These are phyloP conservation scores for Syngnathus rostellatus DNA, from an alignment of 2,797 vertebrate species.

Conservation along the genomic window DNA sequence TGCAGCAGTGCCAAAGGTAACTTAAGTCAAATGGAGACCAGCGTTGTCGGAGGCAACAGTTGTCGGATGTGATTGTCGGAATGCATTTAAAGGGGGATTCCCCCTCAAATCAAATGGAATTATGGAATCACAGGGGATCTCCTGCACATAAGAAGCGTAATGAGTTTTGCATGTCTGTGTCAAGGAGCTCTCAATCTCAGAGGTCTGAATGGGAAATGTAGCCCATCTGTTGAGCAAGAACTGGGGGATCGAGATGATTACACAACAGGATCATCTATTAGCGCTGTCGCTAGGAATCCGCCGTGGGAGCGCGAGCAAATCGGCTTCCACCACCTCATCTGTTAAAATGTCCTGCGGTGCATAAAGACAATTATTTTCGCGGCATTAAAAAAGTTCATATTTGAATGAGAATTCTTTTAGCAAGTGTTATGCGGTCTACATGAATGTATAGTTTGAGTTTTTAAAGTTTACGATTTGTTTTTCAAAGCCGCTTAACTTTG, in stretches of 20 bases:
- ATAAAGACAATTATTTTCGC: neutral
- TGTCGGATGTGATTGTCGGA: conserved; percentile 53
- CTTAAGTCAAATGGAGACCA: neutral
- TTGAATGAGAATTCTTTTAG: too few relatives aligned
- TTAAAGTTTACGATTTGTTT: too few relatives aligned
- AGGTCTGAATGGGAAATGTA: conserved; percentile 42
- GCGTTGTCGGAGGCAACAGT: conserved; percentile 33
- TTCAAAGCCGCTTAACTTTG: too few relatives aligned
- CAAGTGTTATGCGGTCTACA: too few relatives aligned
- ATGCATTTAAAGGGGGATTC: conserved; percentile 31
- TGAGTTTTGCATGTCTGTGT: conserved; percentile 54
- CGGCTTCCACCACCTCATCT: conserved; percentile 13
- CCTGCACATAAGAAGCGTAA: conserved; percentile 37
- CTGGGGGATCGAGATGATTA: conserved; percentile 51
- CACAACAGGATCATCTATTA: conserved; percentile 55
- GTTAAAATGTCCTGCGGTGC: neutral
- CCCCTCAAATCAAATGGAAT: conserved; percentile 50
- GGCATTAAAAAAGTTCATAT: neutral
- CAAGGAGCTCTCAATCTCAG: conserved; percentile 35
- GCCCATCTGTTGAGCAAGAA: conserved; percentile 48
- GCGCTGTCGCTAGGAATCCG: conserved; percentile 50
- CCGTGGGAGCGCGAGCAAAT: conserved; percentile 32
- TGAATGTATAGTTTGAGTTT: too few relatives aligned
- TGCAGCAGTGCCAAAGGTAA: conserved; percentile 9
- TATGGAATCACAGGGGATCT: conserved; percentile 50